A percentile compares a stretch with the other conserved stretches of the same genome.
Conservation (phyloP, 2,888 invertebrate species). For the Phytoseiulus persimilis region DNA sequence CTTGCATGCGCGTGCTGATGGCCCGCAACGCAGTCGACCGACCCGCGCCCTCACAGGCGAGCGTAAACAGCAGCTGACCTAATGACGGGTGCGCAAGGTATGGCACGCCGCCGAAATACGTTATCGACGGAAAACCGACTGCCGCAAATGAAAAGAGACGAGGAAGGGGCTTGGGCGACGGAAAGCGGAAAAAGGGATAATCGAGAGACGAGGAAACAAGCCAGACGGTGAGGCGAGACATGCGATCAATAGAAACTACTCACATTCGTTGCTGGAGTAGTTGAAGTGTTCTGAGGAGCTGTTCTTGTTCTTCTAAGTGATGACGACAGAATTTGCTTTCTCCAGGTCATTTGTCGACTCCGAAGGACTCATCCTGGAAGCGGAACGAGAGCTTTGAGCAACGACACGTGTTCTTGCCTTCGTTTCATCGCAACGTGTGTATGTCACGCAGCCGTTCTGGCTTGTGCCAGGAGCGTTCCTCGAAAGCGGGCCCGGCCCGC, state of each 20-base stretch:
- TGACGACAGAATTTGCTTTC: constrained; percentile 16
- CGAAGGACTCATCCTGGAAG: constrained; percentile 27
- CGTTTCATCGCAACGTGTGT: no score
- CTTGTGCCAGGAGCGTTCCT: no score
- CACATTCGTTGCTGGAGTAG: constrained; percentile 33
- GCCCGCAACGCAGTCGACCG: background rate
- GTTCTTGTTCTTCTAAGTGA: constrained; percentile 9
- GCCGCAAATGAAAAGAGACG: background rate
- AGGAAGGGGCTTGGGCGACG: background rate
- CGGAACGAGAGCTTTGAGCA: background rate
- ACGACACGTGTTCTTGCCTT: no score
- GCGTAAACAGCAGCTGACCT: background rate
- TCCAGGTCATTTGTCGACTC: constrained; percentile 35
- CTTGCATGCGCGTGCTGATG: background rate
- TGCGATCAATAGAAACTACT: background rate
- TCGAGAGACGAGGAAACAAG: background rate
- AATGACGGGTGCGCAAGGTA: background rate
- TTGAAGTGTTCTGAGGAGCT: constrained; percentile 14
- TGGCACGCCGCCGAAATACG: background rate
- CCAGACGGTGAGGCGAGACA: no score
- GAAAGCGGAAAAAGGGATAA: background rate
- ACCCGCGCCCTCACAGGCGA: background rate
- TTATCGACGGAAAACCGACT: background rate
- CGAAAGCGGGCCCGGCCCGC: no score
- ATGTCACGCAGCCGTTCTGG: no score